These are phyloP conservation scores for Platycheirus albimanus DNA, from an alignment of 2,888 invertebrate genomes.

Conservation along the genomic window DNA sequence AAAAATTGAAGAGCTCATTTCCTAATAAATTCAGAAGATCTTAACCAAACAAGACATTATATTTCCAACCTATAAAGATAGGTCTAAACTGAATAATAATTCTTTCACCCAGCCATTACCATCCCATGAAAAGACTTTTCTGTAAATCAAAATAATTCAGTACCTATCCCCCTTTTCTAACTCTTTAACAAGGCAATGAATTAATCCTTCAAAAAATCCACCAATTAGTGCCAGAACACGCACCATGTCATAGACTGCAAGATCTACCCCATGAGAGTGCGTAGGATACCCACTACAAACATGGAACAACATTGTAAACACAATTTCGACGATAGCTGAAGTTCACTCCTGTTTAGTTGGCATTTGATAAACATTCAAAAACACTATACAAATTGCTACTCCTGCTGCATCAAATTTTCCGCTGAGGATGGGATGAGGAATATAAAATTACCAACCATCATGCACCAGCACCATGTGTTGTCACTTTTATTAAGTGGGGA, in stretches of 20 bases:
- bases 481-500: slow-evolving; percentile 43
- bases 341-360: slow-evolving; percentile 47
- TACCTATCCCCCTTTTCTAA: slow-evolving; percentile 22
- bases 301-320: slow-evolving; percentile 64
- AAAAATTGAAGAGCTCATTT: too few species aligned
- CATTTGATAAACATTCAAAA: slow-evolving; percentile 65
- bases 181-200: slow-evolving; percentile 46
- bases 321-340: slow-evolving; percentile 41
- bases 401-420: slow-evolving; percentile 44
- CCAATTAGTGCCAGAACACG: slow-evolving; percentile 67
- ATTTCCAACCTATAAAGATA: too few species aligned
- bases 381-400: slow-evolving; percentile 56
- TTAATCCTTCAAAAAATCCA: slow-evolving; percentile 44
- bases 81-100: too few species aligned
- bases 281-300: neutral
- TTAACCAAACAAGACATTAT: too few species aligned
- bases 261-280: neutral
- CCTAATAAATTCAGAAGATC: too few species aligned
- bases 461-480: slow-evolving; percentile 60
- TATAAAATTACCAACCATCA: slow-evolving; percentile 43
- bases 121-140: too few species aligned
- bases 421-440: slow-evolving; percentile 50
- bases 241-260: slow-evolving; percentile 14
- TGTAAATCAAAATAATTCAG: neutral
- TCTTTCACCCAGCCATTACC: too few species aligned